Percentiles rank a stretch among this genome's conserved stretches.
These are phyloP conservation scores for Xiphophorus hellerii DNA, from an alignment of 2,113 vertebrate species.

Conservation along the genomic window DNA sequence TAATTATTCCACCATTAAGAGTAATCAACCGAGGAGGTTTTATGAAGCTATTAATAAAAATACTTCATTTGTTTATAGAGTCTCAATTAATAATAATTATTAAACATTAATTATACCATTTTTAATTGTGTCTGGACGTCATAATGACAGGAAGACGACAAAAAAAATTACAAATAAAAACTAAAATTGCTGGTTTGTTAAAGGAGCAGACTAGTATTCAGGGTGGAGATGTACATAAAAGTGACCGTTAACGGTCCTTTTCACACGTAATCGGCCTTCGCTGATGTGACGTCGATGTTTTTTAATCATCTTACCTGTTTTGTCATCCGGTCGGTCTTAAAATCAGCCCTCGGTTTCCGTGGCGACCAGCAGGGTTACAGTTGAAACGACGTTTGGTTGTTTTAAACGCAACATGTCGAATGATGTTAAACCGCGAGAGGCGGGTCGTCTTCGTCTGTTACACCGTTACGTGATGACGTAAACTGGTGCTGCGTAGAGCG, in stretches of 20 bases:
- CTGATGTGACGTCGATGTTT: not conserved
- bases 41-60: too few species aligned
- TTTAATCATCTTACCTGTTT: constrained; percentile 26
- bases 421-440: not conserved
- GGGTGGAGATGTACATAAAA: too few species aligned
- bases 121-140: not conserved
- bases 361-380: not conserved
- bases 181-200: not conserved
- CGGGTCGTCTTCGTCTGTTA: constrained; percentile 7
- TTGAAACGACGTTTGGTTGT: not conserved
- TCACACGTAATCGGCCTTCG: not conserved
- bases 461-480: constrained; percentile 21
- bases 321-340: constrained; percentile 1
- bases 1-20: too few species aligned
- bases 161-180: not conserved
- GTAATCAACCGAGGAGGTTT: too few species aligned
- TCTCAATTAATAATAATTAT: not conserved
- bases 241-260: not conserved
- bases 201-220: not conserved
- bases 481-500: not conserved
- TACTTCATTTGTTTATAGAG: too few species aligned
- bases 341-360: not conserved
- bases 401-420: constrained; percentile 7
- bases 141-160: not conserved
- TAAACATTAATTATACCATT: not conserved